Evolutionary conservation across 2,797 vertebrate species (phyloP).

Genomic region (Hypotaenidia okinawae): DNA sequence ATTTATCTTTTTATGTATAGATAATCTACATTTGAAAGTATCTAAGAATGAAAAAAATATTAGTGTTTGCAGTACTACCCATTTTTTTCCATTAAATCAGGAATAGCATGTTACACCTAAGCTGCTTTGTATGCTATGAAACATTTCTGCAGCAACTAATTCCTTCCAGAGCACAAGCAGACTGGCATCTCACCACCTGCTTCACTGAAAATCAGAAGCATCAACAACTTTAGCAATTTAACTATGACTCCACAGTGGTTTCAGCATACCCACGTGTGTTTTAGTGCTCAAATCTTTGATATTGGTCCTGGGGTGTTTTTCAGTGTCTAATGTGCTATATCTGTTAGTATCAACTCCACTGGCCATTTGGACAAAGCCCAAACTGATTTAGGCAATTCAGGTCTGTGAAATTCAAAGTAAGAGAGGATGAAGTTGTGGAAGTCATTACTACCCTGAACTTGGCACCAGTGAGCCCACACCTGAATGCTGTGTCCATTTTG

Average conservation of each 20-base stretch:
- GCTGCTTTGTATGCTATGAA: background rate
- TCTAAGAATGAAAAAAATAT: background rate
- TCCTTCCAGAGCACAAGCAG: background rate
- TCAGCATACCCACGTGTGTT: background rate
- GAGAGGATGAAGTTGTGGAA: background rate
- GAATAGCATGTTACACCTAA: background rate
- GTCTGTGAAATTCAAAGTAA: background rate
- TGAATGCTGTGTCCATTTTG: background rate
- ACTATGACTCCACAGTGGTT: background rate
- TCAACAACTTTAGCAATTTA: background rate
- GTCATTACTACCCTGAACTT: background rate
- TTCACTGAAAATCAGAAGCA: background rate
- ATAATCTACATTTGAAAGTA: background rate
- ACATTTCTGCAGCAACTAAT: background rate
- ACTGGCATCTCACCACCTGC: background rate
- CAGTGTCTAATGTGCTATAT: background rate
- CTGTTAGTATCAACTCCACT: background rate
- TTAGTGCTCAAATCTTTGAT: background rate
- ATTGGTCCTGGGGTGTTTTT: background rate
- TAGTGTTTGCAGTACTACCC: background rate
- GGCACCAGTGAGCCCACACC: background rate
- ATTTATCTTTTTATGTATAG: background rate
- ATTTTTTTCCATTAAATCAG: background rate
- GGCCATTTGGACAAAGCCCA: background rate
- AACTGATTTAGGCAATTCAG: background rate